These are phyloP conservation scores for Euplexia lucipara DNA, from an alignment of 2,888 invertebrate species.

Conservation along the genomic window DNA sequence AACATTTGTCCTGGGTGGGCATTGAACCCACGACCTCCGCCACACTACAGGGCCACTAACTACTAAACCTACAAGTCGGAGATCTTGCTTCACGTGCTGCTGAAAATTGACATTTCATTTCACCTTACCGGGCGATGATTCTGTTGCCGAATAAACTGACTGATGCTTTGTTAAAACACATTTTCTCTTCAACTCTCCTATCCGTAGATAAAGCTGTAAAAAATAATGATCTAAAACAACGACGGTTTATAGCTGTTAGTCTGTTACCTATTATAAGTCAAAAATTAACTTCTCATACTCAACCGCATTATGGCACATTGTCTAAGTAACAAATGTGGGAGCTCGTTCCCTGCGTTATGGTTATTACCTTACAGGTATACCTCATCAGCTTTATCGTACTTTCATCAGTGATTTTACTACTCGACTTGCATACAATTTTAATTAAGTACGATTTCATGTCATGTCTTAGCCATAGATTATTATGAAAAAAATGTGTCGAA, in stretches of 20 bases:
- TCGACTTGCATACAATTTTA: neutral
- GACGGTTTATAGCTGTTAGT: neutral
- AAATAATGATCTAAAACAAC: neutral
- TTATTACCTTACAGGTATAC: slow-evolving; percentile 1
- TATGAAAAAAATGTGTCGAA: no score
- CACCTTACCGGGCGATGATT: no score
- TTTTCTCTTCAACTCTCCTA: no score
- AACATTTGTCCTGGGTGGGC: no score
- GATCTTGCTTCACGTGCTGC: no score
- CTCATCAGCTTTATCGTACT: slow-evolving; percentile 23
- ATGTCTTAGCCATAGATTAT: neutral
- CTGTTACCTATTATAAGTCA: slow-evolving; percentile 9
- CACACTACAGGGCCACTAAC: no score
- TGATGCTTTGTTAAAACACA: no score
- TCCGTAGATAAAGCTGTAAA: no score
- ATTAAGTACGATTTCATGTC: neutral
- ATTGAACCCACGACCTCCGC: no score
- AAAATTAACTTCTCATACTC: neutral
- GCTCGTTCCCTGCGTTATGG: neutral
- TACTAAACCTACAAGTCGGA: no score
- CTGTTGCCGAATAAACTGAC: no score
- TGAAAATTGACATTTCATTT: no score
- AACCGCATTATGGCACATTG: slow-evolving; percentile 16
- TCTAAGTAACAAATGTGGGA: slow-evolving; percentile 26
- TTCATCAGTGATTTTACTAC: slow-evolving; percentile 15